phyloP scores from a whole-genome alignment of 2,113 vertebrate genomes.

The Rallus limicola region DNA sequence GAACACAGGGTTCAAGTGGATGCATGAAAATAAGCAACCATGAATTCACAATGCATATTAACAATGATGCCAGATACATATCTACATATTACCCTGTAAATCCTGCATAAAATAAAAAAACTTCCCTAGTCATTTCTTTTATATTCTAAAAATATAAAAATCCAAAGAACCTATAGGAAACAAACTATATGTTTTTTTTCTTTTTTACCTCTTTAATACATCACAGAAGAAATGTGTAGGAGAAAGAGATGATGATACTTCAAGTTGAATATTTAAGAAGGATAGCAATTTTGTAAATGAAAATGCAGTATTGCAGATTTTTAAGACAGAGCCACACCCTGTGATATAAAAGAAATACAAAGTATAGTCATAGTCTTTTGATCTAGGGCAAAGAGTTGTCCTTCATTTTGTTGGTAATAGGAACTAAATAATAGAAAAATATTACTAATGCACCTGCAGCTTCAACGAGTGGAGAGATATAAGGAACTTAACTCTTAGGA shows the following conservation, averaged over 20 bases:
- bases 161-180: background rate
- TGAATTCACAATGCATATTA: background rate
- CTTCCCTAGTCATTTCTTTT: background rate
- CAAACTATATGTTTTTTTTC: background rate
- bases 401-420: background rate
- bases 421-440: background rate
- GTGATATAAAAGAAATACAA: background rate
- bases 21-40: background rate
- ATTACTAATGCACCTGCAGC: background rate
- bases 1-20: background rate
- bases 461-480: background rate
- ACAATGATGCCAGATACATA: background rate
- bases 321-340: background rate
- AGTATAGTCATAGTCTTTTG: background rate
- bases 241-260: background rate
- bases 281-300: background rate
- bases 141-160: slow-evolving; percentile 5
- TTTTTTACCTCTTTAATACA: background rate
- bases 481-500: background rate
- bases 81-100: background rate
- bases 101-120: background rate
- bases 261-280: background rate
- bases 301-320: background rate
- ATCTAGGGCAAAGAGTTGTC: background rate
- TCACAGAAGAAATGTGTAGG: slow-evolving; percentile 19